Evolutionary conservation across 64 coral and sea anemone species (phyloP), one percentile per base, ranked within the genome.

Genomic region (Porites australiensis): DNA sequence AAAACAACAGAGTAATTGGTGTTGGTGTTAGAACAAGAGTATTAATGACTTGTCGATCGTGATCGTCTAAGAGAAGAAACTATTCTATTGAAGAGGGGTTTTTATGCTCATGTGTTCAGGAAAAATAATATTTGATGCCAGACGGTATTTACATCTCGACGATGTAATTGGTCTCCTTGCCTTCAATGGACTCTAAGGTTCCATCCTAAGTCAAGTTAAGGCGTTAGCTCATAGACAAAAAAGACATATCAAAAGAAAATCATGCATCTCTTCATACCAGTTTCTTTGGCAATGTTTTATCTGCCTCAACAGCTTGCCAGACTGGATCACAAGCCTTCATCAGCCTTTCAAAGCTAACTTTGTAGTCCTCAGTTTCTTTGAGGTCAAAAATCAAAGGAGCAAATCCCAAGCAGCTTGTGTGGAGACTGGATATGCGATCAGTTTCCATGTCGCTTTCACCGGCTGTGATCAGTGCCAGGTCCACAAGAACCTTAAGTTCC

Each of bases 401-500:
- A 83, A 98, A 98, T 19, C 86, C 93, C 23, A 95, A 79, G 55
- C 96, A 98, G 44, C 96, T 98, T 11, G 96, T 95, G 14, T 98
- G 93, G 20, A 98, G 84, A 75, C 86, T 75, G 13, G 94, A 93
- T 44, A 98, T 98, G 3, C 94, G 93, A 20, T 93, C 96, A 65
- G 83, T 91, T 82, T 98, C 96, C 70, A 98, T 77, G 49, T 95
- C 96, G 59, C 86, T 95, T 71, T 98, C 96, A 14, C 96, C 96
- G 67, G 93, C 90, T 10, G 96, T 93, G 50, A 95, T 98, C 87
- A 95, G 91, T 8, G 96, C 96, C 77, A 98, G 75, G 82, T 98
- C 96, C 6, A 98, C 96, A 20, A 98, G 88, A 19, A 91, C 93
- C 51, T 94, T 98, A 2, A 98, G 88, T 50, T 95, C 93, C 49